Percentiles rank a stretch among this genome's conserved stretches.
Conservation (phyloP, 2,113 vertebrate species). For the Campylorhamphus procurvoides region DNA sequence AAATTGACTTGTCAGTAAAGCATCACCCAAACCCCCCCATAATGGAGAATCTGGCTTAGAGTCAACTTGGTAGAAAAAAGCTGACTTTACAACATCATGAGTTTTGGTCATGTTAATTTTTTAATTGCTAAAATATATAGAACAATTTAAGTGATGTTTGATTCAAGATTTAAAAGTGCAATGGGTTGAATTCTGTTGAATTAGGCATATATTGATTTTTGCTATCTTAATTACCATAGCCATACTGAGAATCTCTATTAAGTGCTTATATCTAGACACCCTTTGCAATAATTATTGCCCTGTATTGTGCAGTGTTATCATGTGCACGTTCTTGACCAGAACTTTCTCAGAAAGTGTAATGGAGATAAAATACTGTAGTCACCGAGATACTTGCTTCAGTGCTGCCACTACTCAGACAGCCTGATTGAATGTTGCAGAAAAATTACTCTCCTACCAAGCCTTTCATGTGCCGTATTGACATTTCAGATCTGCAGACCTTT, state of each 20-base stretch:
- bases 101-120: not conserved
- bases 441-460: not conserved
- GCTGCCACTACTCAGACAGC: not conserved
- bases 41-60: not conserved
- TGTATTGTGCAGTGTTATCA: not conserved
- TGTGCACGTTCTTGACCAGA: not conserved
- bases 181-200: not conserved
- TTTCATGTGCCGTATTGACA: not conserved
- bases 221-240: not conserved
- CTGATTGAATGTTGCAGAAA: not conserved
- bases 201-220: not conserved
- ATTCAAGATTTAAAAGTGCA: not conserved
- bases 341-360: not conserved
- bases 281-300: not conserved
- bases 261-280: not conserved
- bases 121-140: not conserved
- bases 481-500: not conserved
- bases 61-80: not conserved
- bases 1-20: not conserved
- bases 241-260: not conserved
- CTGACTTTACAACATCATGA: not conserved
- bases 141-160: not conserved
- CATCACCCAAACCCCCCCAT: not conserved
- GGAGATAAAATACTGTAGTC: not conserved
- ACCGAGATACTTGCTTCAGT: not conserved